A percentile compares a stretch with the other conserved stretches of the same genome.
Evolutionary conservation across 2,797 vertebrate species (phyloP).

Genomic region (Nyctalus aviator): DNA sequence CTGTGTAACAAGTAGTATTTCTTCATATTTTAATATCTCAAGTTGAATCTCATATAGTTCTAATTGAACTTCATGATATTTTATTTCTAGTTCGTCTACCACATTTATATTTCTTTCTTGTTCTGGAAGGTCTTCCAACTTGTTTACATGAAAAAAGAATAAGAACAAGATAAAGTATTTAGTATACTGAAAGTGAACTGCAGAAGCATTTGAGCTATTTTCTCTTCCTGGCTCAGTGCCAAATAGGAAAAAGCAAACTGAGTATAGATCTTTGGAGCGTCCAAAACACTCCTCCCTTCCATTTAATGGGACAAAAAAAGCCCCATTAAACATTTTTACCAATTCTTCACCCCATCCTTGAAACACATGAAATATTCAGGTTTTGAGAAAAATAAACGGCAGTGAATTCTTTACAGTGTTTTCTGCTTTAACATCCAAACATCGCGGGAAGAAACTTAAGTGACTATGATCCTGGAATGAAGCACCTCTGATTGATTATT

Average conservation of each 20-base stretch:
- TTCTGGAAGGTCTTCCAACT: slow-evolving; percentile 91
- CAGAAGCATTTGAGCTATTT: background rate
- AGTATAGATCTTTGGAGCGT: no score
- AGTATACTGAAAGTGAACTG: slow-evolving; percentile 7
- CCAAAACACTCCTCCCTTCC: background rate
- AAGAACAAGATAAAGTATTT: slow-evolving; percentile 59
- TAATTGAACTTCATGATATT: slow-evolving; percentile 95
- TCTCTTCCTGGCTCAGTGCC: background rate
- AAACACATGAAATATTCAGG: background rate
- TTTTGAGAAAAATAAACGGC: slow-evolving; percentile 9
- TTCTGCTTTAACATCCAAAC: slow-evolving; percentile 31
- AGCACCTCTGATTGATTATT: background rate
- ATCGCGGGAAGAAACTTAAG: background rate
- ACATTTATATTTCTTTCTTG: slow-evolving; percentile 80
- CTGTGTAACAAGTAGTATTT: slow-evolving; percentile 94
- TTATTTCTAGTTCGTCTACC: slow-evolving; percentile 94
- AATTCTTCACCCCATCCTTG: background rate
- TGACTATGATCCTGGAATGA: background rate
- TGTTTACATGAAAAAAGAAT: slow-evolving; percentile 56
- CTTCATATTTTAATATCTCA: slow-evolving; percentile 96
- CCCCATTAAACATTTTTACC: background rate
- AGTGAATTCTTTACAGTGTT: background rate
- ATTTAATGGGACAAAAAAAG: slow-evolving; percentile 43
- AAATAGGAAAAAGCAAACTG: background rate
- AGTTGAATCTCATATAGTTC: slow-evolving; percentile 95